These are phyloP conservation scores for Drosophila nigritarsus DNA, from an alignment of 2,888 invertebrate species.

Conservation along the genomic window DNA sequence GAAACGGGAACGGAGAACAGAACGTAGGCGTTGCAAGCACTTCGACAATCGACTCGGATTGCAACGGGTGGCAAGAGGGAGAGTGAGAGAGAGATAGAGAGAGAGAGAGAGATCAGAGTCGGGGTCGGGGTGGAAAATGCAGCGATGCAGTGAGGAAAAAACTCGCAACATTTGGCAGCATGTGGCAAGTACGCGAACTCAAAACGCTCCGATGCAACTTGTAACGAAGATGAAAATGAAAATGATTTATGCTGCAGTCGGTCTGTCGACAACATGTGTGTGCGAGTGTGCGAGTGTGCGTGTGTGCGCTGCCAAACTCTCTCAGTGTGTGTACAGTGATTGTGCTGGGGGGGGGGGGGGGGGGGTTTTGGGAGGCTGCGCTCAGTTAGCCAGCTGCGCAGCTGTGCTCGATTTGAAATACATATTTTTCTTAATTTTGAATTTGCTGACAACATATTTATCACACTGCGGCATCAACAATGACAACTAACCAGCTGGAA, in stretches of 20 bases:
- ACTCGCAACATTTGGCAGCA: slow-evolving; percentile 76
- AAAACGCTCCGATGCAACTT: slow-evolving; percentile 74
- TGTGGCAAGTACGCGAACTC: slow-evolving; percentile 78
- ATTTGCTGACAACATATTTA: slow-evolving; percentile 74
- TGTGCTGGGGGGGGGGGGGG: not conserved
- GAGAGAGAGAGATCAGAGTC: not conserved
- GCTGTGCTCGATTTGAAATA: slow-evolving; percentile 62
- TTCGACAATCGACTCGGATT: slow-evolving; percentile 26
- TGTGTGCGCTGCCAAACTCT: slow-evolving; percentile 35
- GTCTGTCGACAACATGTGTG: slow-evolving; percentile 27
- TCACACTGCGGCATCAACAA: slow-evolving; percentile 44
- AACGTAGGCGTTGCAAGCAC: slow-evolving; percentile 52
- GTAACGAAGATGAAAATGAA: slow-evolving; percentile 64
- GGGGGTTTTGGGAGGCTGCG: slow-evolving; percentile 1
- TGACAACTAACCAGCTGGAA: slow-evolving; percentile 22
- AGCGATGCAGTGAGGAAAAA: slow-evolving; percentile 39
- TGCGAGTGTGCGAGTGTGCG: not conserved
- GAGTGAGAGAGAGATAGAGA: not conserved
- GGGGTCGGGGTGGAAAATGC: slow-evolving; percentile 39
- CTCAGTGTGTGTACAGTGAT: not conserved
- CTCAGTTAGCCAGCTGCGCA: slow-evolving; percentile 50
- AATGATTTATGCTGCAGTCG: slow-evolving; percentile 72
- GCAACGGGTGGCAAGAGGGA: slow-evolving; percentile 14
- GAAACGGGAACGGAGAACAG: slow-evolving; percentile 36
- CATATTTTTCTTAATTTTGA: slow-evolving; percentile 65